Evolutionary conservation across 2,797 vertebrate genomes (phyloP), one percentile per base, ranked within the genome.

Genomic region (Neosilurus hyrtlii): DNA sequence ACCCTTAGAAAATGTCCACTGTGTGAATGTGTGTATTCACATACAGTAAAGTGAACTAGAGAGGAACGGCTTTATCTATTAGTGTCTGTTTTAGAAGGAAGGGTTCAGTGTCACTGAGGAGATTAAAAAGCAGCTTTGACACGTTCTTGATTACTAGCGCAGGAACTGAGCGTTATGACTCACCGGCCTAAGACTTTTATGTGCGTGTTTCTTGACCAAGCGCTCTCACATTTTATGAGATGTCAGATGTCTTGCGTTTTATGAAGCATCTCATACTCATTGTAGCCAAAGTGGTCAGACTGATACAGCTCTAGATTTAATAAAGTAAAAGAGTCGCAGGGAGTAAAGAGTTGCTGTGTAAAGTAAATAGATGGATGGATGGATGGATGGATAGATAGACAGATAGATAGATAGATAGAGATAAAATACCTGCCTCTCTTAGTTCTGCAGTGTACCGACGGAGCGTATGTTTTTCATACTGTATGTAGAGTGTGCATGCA

Each of bases 201-300:
- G 67, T 79, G 79, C 15, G 26, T 9, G 9, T 82, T 85, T 68
- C 84, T 85, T 80, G 82, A 88, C 83, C 85, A 83, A 85, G 78
- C 83, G 35, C 63, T 85, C 74, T 80, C 71, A 54, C 67, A 24
- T 85, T 88, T 86, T 84, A 88, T 86, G 82, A 71, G 87, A 79
- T 86, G 84, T 86, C 76, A 74, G 83, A 62, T 80, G 73, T 79
- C 59, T 37, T 5, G 11, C 59, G n/a, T 82, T 82, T 82, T 84
- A 84, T 83, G 72, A 82, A 82, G 11, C 59, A 66, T 82, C 83
- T 84, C 24, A 37, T 81, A 37, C 57, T 59, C 73, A 52, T 18
- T 30, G 37, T 79, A 88, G 67, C 16, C 61, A 71, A 76, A 85
- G 72, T 80, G 77, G 56, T 73, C 76, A 74, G 82, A 81, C 80